A percentile compares a stretch with the other conserved stretches of the same genome.
phyloP scores from a whole-genome alignment of 2,797 vertebrate genomes.

The Myiotriccus ornatus region DNA sequence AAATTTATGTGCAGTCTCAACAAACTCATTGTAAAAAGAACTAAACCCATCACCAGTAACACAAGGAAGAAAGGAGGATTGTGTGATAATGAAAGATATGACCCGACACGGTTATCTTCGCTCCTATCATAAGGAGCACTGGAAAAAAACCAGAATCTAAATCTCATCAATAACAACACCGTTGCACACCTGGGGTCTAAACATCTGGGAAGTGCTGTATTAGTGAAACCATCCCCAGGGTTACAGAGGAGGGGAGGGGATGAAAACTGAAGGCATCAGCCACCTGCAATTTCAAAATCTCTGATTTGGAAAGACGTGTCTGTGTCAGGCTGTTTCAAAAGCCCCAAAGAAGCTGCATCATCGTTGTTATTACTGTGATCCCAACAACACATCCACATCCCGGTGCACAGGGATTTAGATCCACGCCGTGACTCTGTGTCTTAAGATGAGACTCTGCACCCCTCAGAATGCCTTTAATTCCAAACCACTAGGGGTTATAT shows the following conservation, averaged over 20 bases:
- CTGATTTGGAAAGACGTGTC: neutral
- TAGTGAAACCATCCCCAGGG: conserved; percentile 14
- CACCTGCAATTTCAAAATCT: conserved; percentile 36
- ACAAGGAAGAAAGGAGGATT: neutral
- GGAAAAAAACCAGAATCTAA: neutral
- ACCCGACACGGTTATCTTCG: neutral
- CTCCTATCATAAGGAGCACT: neutral
- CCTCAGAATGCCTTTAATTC: conserved; percentile 48
- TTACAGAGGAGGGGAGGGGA: conserved; percentile 1
- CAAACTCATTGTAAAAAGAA: neutral
- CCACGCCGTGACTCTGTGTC: neutral
- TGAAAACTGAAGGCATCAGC: neutral
- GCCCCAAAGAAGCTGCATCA: neutral
- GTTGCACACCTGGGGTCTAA: conserved; percentile 35
- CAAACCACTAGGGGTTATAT: conserved; percentile 7
- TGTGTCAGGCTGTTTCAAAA: conserved; percentile 19
- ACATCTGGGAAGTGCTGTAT: conserved; percentile 41
- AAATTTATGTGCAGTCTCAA: neutral
- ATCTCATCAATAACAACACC: conserved; percentile 40
- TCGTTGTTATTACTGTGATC: neutral
- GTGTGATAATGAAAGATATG: neutral
- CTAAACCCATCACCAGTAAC: neutral
- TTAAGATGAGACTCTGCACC: conserved; percentile 16
- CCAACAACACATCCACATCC: neutral
- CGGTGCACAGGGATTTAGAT: neutral